Base-by-base conservation (phyloP, 2,888 invertebrate genomes). In the Tachina grossa region DNA sequence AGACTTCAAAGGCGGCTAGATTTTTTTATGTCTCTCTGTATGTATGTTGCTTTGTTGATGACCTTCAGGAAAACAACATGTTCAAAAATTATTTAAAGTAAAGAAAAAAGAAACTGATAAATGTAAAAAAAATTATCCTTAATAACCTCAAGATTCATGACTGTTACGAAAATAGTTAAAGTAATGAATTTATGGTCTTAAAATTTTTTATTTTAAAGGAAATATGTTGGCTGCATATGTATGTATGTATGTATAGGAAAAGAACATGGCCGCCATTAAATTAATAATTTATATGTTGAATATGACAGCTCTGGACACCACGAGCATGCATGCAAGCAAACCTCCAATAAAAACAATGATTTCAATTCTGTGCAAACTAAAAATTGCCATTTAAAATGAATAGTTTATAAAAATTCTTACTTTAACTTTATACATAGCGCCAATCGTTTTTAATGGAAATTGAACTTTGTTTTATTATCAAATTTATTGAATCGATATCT, bases 1-100 rank as follows among this genome's bases (percentile, higher is more conserved):
- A 49, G 5, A 72, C 85, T 79, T 83, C 85, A 85, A 85, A 85
- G 83, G 83, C 83, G 85, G 85, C 76, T 19, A 55, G 22, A 19
- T 19, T 49, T 57, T 47, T 63, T 47, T 57, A 39, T 53, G 51
- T 22, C 55, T 19, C 10, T 22, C 39, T 16, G 49, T 6, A 10
- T 57, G 74, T 72, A 78, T 83, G 51, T 66, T 77, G 41, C 59
- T 85, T 82, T 41, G 43, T 19, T 47, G 43, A 10, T 53, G 85
- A 76, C 85, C 85, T 85, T 85, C 83, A 76, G 53, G 22, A 63
- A 59, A 53, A 41, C 19, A 68, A 53, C 77, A 39, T 61, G 59
- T 72, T 72, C 22, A 45, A 57, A 22, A 65, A 53, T 19, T 41
- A 1, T 39, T 39, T 31, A 45, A 41, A 31, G 31, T 31, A 6